Evolutionary conservation across 2,113 vertebrate genomes (phyloP).

Genomic region (Leptocoma aspasia): DNA sequence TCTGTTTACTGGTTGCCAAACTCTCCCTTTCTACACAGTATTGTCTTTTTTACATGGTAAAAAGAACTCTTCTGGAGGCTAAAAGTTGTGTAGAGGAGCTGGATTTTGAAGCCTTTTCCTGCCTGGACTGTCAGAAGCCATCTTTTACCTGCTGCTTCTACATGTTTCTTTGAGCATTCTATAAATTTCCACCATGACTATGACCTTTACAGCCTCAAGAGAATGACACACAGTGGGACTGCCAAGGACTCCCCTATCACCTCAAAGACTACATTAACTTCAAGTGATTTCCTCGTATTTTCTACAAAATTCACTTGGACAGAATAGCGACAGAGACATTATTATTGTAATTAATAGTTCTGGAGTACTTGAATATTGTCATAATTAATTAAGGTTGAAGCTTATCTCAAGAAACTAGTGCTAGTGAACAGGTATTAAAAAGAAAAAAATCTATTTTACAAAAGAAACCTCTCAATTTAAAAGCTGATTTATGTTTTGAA

Average conservation of each 20-base stretch:
- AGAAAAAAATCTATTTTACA: neutral
- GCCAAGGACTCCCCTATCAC: neutral
- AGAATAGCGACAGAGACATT: conserved; percentile 20
- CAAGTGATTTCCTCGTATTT: neutral
- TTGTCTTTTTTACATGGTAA: neutral
- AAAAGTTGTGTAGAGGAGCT: neutral
- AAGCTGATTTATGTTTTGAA: conserved; percentile 2
- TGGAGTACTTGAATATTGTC: neutral
- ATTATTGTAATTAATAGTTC: conserved; percentile 26
- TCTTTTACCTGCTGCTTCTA: neutral
- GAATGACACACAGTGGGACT: neutral
- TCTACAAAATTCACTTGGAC: neutral
- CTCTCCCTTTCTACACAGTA: neutral
- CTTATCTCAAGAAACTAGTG: neutral
- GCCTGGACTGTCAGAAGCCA: neutral
- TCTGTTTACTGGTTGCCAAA: neutral
- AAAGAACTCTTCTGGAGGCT: neutral
- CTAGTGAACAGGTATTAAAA: neutral
- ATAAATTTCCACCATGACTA: neutral
- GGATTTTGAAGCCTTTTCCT: neutral
- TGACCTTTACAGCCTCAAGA: neutral
- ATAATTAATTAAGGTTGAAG: conserved; percentile 25
- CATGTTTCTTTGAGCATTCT: neutral
- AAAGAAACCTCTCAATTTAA: neutral
- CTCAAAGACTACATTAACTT: neutral